A percentile compares a stretch with the other conserved stretches of the same genome.
Evolutionary conservation across 2,888 invertebrate genomes (phyloP).

Genomic region (Stegana nigrithorax): DNA sequence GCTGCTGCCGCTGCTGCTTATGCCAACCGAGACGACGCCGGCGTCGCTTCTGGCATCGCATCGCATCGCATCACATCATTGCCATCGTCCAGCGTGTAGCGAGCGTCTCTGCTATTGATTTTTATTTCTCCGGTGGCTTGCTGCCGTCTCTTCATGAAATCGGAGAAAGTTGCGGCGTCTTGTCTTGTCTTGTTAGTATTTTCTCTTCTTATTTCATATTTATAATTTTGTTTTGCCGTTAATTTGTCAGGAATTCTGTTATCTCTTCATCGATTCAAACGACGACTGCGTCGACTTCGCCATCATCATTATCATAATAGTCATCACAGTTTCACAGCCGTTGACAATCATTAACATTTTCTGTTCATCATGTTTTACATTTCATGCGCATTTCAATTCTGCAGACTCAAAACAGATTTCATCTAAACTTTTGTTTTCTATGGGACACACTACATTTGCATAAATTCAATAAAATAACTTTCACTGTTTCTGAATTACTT

Average conservation of each 20-base stretch:
- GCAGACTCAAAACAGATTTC: slow-evolving; percentile 27
- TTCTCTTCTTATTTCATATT: slow-evolving; percentile 22
- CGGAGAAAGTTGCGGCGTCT: slow-evolving; percentile 53
- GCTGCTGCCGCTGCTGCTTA: background rate
- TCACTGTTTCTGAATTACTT: slow-evolving; percentile 59
- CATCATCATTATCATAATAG: slow-evolving; percentile 9
- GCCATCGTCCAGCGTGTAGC: no score
- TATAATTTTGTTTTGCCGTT: slow-evolving; percentile 39
- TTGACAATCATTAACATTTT: slow-evolving; percentile 17
- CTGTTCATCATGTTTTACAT: background rate
- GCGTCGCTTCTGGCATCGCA: background rate
- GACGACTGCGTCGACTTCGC: background rate
- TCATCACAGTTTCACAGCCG: background rate
- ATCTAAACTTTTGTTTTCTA: slow-evolving; percentile 43
- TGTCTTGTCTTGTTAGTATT: slow-evolving; percentile 20
- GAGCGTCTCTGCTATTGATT: slow-evolving; percentile 10
- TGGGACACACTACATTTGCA: slow-evolving; percentile 47
- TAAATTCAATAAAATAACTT: slow-evolving; percentile 44
- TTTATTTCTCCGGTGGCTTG: no score
- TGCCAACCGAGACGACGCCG: background rate
- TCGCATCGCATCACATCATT: background rate
- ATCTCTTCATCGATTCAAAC: slow-evolving; percentile 27
- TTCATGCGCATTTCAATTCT: background rate
- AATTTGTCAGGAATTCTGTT: slow-evolving; percentile 43
- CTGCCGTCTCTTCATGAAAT: slow-evolving; percentile 40